Evolutionary conservation across 2,888 invertebrate genomes (phyloP), one percentile per base, ranked within the genome.

Genomic region (Sarcophaga caerulescens): DNA sequence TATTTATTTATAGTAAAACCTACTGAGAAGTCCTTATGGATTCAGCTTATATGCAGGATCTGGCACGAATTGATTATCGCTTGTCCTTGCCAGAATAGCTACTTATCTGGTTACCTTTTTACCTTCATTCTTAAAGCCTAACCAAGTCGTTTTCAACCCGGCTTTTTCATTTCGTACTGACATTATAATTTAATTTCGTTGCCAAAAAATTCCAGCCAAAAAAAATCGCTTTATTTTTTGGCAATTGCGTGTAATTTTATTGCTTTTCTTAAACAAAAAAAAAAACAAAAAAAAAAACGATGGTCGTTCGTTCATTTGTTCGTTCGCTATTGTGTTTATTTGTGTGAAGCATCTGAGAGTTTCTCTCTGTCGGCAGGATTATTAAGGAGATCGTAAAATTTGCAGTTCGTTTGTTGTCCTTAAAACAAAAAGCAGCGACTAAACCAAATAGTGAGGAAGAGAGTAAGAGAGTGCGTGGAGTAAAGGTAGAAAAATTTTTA

Each of bases 181-280:
- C 57, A 60, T 57, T 66, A 66, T 76, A 71, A 65, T 47, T 66
- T 74, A 44, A 52, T 70, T 74, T 74, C 25, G 60, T 19, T 52
- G 52, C 52, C 52, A 52, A 52, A 17, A 17, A 17, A 47, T 78
- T 66, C 68, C 8, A 59, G 65, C 35, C 35, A 35, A 11, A 79
- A 80, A 80, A 23, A 80, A 83, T 83, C 83, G 62, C 76, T 85
- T 74, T 71, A 19, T 8, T 35, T 66, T 77, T 83, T 81, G 73
- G 62, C 83, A 80, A 86, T 83, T 81, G 83, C 81, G 59, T 86
- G 81, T 77, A 83, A 77, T 80, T 83, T 83, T 86, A 83, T 83
- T 25, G 77, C 74, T 86, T 79, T 75, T 11, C 60, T 80, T 69
- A n/a, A 21, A 35, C 10, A 10, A 10, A 35, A 35, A 35, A 23